Conservation (phyloP, 2,888 invertebrate species). For the Aquatica leii region DNA sequence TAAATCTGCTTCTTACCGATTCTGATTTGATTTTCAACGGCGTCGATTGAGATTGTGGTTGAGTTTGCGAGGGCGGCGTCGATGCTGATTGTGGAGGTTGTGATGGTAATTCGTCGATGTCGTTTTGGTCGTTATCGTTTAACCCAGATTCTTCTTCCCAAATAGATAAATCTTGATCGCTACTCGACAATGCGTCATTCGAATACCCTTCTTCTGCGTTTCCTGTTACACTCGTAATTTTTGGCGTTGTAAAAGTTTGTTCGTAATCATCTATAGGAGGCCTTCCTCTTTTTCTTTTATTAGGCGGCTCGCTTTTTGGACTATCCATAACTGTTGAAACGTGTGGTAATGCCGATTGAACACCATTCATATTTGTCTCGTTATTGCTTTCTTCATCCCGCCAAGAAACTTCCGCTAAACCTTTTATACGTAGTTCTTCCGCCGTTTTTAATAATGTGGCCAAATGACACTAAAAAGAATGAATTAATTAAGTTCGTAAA, state of each 20-base stretch:
- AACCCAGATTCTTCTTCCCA: constrained; percentile 57
- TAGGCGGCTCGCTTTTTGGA: constrained; percentile 56
- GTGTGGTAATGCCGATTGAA: constrained; percentile 56
- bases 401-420: constrained; percentile 90
- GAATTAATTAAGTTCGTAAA: too few species aligned
- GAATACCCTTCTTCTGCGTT: constrained; percentile 56
- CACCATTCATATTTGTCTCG: constrained; percentile 49
- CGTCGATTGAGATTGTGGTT: too few species aligned
- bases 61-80: too few species aligned
- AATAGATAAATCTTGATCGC: constrained; percentile 58
- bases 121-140: constrained; percentile 52
- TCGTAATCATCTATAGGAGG: constrained; percentile 73
- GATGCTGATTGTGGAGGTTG: too few species aligned
- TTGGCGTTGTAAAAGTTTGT: constrained; percentile 63
- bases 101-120: constrained; percentile 45
- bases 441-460: constrained; percentile 90
- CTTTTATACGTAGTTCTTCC: constrained; percentile 91
- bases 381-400: constrained; percentile 66
- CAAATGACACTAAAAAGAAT: constrained; percentile 76
- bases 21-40: constrained; percentile 37
- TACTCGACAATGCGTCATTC: constrained; percentile 59
- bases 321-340: constrained; percentile 60
- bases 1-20: constrained; percentile 31
- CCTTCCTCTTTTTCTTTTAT: constrained; percentile 71
- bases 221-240: constrained; percentile 62